phyloP scores from a whole-genome alignment of 2,113 vertebrate species.

The Microtus oregoni region DNA sequence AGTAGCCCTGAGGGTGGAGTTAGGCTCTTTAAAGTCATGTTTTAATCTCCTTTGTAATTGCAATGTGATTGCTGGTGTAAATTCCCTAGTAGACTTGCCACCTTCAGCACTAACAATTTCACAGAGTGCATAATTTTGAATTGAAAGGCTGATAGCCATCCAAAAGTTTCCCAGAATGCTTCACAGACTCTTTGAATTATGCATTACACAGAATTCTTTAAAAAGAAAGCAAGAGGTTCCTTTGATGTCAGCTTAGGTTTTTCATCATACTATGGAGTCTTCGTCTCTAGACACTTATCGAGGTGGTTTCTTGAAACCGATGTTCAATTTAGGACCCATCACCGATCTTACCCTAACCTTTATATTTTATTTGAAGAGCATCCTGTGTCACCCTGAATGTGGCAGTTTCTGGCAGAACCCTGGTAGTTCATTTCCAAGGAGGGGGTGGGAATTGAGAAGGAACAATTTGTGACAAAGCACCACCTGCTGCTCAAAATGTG shows the following conservation, averaged over 20 bases:
- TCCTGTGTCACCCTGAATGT: constrained; percentile 24
- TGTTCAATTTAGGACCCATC: constrained; percentile 69
- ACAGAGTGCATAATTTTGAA: constrained; percentile 84
- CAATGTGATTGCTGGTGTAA: constrained; percentile 84
- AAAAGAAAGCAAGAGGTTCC: constrained; percentile 68
- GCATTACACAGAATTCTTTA: constrained; percentile 72
- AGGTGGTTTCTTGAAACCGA: constrained; percentile 70
- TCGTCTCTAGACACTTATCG: constrained; percentile 69
- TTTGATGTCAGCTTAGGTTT: constrained; percentile 67
- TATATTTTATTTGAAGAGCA: constrained; percentile 71
- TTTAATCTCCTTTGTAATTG: constrained; percentile 88
- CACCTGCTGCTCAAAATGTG: constrained; percentile 70
- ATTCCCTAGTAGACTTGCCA: constrained; percentile 77
- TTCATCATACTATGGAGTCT: constrained; percentile 58
- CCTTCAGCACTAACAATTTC: constrained; percentile 78
- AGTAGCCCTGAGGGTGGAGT: constrained; percentile 83
- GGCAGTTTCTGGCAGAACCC: constrained; percentile 61
- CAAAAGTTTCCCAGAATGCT: constrained; percentile 74
- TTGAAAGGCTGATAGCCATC: constrained; percentile 82
- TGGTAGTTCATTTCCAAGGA: constrained; percentile 5
- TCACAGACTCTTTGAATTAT: constrained; percentile 73
- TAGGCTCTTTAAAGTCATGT: constrained; percentile 80
- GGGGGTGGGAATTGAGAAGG: not conserved
- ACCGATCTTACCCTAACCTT: constrained; percentile 68
- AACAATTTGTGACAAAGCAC: constrained; percentile 55